Percentiles rank a stretch among this genome's conserved stretches.
These are phyloP conservation scores for Gallinago paraguaiae DNA, from an alignment of 2,113 vertebrate species.

Conservation along the genomic window DNA sequence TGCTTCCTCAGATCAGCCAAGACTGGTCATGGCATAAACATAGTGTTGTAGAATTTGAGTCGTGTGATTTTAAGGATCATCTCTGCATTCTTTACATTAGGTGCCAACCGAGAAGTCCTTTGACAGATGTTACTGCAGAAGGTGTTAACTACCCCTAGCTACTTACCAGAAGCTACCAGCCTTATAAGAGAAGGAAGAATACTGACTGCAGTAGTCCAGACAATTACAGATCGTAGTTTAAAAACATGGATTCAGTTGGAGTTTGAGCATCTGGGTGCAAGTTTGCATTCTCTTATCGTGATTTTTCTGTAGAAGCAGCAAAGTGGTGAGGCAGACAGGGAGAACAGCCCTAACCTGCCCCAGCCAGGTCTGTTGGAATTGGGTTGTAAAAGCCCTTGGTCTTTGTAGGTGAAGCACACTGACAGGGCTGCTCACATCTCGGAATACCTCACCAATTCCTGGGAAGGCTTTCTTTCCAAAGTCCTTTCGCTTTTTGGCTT, in stretches of 20 bases:
- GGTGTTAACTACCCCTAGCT: background rate
- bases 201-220: background rate
- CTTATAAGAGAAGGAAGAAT: background rate
- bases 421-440: background rate
- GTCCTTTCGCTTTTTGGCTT: background rate
- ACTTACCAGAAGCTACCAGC: background rate
- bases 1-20: background rate
- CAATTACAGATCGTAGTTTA: fast-evolving
- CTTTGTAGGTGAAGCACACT: background rate
- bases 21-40: fast-evolving
- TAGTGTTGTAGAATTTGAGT: background rate
- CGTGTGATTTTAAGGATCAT: background rate
- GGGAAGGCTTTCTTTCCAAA: background rate
- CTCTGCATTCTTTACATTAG: background rate
- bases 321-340: background rate
- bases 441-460: background rate
- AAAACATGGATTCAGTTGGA: background rate
- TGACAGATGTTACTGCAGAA: background rate
- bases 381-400: background rate
- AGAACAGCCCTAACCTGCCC: background rate
- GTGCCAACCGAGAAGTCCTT: background rate
- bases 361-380: background rate
- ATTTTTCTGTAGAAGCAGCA: background rate
- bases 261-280: background rate
- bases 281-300: background rate